Conservation (phyloP, 2,113 vertebrate genomes). For the Xiphias gladius region DNA sequence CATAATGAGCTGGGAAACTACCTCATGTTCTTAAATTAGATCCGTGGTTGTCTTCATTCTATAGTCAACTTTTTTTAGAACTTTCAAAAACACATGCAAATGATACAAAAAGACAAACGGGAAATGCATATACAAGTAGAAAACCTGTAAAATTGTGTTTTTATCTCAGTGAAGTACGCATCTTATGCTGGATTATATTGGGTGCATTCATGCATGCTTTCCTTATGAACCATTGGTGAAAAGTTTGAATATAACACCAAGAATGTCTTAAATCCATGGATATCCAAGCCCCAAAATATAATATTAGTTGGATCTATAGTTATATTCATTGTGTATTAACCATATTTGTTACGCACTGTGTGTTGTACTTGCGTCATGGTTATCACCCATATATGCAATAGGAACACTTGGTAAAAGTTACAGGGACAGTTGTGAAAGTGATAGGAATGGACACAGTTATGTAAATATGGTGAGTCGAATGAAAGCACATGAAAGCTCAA, state of each 20-base stretch:
- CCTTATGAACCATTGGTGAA: neutral
- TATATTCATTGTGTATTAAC: neutral
- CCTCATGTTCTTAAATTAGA: constrained; percentile 54
- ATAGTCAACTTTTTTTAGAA: constrained; percentile 15
- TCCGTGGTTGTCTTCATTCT: constrained; percentile 29
- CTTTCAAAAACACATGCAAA: constrained; percentile 37
- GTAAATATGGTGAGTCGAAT: neutral
- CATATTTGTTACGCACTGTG: neutral
- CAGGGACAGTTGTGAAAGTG: neutral
- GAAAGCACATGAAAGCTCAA: neutral
- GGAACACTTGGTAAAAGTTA: neutral
- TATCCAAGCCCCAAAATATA: neutral
- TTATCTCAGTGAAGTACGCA: neutral
- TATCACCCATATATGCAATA: neutral
- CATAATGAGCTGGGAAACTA: constrained; percentile 35
- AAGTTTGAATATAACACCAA: neutral
- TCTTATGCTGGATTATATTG: neutral
- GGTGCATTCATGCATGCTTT: neutral
- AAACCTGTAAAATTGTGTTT: neutral
- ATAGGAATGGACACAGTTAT: neutral
- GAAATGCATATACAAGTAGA: neutral
- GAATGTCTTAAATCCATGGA: neutral
- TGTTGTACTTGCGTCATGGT: neutral
- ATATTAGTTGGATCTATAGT: neutral
- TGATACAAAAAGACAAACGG: constrained; percentile 2